phyloP scores from a whole-genome alignment of 1,140 invertebrate species.

The Drosophila quadrilineata region DNA sequence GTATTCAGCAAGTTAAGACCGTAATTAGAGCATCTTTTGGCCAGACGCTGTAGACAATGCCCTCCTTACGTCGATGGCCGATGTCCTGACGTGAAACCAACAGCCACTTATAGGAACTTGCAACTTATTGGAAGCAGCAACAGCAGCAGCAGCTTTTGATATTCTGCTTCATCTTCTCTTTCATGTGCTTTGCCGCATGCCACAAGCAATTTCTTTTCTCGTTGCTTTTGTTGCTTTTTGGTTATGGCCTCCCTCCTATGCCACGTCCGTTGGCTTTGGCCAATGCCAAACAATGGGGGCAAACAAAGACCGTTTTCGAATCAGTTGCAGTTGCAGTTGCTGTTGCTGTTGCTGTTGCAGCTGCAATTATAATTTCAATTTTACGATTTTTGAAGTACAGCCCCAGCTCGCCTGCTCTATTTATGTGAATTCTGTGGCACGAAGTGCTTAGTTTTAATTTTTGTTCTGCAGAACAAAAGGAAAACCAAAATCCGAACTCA shows the following conservation, averaged over 20 bases:
- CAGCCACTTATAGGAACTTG: conserved; percentile 8
- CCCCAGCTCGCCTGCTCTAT: conserved; percentile 21
- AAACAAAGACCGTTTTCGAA: conserved; percentile 39
- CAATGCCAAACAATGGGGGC: conserved; percentile 4
- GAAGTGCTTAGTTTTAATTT: conserved; percentile 73
- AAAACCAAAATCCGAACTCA: too few relatives aligned
- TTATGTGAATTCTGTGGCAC: conserved; percentile 66
- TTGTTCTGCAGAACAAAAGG: conserved; percentile 49
- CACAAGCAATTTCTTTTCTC: too few relatives aligned
- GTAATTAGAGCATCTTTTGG: conserved; percentile 67
- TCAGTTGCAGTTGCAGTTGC: conserved; percentile 61
- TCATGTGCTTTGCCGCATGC: not conserved
- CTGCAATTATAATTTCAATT: conserved; percentile 75
- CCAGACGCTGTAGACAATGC: too few relatives aligned
- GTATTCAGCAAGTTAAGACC: conserved; percentile 64
- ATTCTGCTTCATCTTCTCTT: not conserved
- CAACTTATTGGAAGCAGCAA: too few relatives aligned
- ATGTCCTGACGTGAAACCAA: conserved; percentile 21
- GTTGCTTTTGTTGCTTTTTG: not conserved
- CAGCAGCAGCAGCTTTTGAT: too few relatives aligned
- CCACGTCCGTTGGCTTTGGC: not conserved
- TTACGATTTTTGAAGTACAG: conserved; percentile 70
- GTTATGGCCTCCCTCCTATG: not conserved
- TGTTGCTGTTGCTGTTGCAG: conserved; percentile 48
- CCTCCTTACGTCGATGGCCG: conserved; percentile 28